These are phyloP conservation scores for Babyrousa celebensis DNA, from an alignment of 2,797 vertebrate species.

Conservation along the genomic window DNA sequence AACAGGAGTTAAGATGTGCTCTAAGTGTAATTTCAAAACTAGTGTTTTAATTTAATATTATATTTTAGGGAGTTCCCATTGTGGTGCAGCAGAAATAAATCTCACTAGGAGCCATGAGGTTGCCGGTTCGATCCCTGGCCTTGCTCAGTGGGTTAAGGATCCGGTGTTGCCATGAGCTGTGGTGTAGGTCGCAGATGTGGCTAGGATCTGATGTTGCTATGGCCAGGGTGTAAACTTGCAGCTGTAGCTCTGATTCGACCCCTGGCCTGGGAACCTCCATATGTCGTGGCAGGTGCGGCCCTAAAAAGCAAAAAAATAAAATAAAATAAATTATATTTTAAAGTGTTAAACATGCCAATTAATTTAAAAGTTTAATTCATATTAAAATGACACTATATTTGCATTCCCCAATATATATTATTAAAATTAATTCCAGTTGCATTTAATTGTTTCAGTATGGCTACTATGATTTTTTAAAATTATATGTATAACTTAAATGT, in stretches of 20 bases:
- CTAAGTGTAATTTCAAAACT: neutral
- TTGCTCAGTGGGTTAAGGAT: too few species aligned
- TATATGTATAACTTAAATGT: neutral
- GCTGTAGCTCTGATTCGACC: too few species aligned
- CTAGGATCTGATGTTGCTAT: too few species aligned
- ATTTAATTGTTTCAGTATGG: slow-evolving; percentile 7
- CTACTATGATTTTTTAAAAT: neutral
- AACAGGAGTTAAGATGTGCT: neutral
- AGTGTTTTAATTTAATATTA: neutral
- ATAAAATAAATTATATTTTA: neutral
- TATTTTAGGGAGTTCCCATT: neutral
- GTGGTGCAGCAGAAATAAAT: too few species aligned
- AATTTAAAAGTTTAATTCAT: slow-evolving; percentile 16
- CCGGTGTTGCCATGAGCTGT: too few species aligned
- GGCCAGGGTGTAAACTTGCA: too few species aligned
- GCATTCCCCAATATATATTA: neutral
- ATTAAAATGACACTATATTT: neutral
- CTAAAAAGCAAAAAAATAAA: too few species aligned
- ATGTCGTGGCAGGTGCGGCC: too few species aligned
- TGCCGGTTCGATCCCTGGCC: too few species aligned
- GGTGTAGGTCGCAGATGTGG: too few species aligned
- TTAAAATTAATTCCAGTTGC: neutral
- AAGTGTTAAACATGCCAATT: neutral
- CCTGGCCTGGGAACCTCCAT: too few species aligned
- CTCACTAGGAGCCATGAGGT: too few species aligned